These are phyloP conservation scores for Nesospiza acunhae DNA, from an alignment of 2,113 vertebrate genomes.

Conservation along the genomic window DNA sequence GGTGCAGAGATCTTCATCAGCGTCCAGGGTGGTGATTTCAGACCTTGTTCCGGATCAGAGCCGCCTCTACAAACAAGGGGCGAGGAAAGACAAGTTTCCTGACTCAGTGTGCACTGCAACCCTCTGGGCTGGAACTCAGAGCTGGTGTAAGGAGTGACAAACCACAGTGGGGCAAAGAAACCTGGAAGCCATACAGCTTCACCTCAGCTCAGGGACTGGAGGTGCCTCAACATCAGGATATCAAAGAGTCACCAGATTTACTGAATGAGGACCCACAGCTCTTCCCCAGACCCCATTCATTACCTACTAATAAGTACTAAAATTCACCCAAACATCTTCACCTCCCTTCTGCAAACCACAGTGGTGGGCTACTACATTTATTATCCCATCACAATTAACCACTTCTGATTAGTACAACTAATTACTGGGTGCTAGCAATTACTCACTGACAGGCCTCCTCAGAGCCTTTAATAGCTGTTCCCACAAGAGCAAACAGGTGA, in stretches of 20 bases:
- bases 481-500: constrained; percentile 60
- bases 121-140: neutral
- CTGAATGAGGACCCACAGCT: neutral
- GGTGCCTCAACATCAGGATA: neutral
- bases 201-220: neutral
- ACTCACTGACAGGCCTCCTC: constrained; percentile 31
- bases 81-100: neutral
- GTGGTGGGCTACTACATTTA: constrained; percentile 15
- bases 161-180: neutral
- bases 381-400: constrained; percentile 49
- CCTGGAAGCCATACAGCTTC: neutral
- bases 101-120: accelerated
- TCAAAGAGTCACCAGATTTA: neutral
- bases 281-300: neutral
- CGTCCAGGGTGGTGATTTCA: neutral
- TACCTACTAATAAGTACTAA: neutral
- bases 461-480: constrained; percentile 40
- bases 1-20: neutral
- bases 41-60: neutral
- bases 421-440: constrained; percentile 59
- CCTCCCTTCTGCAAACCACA: neutral
- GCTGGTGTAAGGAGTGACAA: neutral
- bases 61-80: neutral
- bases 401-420: constrained; percentile 58
- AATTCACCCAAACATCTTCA: neutral